Conservation (phyloP, 2,113 vertebrate species). For the Pteropus alecto region DNA sequence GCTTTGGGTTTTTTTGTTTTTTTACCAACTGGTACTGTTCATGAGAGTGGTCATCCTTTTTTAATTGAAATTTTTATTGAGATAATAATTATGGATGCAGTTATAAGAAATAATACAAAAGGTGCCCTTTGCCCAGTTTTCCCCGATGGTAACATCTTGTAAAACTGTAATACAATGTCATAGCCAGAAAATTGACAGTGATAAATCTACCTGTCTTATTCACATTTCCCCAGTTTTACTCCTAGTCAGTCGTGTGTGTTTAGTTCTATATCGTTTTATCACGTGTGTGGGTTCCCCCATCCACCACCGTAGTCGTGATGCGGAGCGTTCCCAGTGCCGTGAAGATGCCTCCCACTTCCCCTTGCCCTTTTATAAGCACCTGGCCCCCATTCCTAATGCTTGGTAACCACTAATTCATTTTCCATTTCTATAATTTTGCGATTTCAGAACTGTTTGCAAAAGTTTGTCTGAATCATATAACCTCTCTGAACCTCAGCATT, state of each 20-base stretch:
- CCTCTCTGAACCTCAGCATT: not conserved
- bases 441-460: not conserved
- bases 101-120: not conserved
- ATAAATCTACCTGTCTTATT: not conserved
- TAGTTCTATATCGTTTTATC: not conserved
- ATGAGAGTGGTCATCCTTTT: not conserved
- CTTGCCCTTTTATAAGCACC: not conserved
- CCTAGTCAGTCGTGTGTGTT: not conserved
- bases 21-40: not conserved
- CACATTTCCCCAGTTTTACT: not conserved
- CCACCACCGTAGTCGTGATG: not conserved
- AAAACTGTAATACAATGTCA: not conserved
- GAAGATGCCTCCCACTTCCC: not conserved
- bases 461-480: not conserved
- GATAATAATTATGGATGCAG: not conserved
- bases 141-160: not conserved
- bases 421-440: not conserved
- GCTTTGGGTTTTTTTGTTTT: not conserved
- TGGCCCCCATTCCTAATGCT: not conserved
- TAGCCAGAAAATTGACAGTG: not conserved
- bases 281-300: not conserved
- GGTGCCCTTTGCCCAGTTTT: not conserved
- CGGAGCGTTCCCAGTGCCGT: too few species aligned
- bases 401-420: not conserved
- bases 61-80: not conserved